Percentiles rank a stretch among this genome's conserved stretches.
Conservation (phyloP, 1,140 invertebrate genomes). For the Sarcophaga bullata region DNA sequence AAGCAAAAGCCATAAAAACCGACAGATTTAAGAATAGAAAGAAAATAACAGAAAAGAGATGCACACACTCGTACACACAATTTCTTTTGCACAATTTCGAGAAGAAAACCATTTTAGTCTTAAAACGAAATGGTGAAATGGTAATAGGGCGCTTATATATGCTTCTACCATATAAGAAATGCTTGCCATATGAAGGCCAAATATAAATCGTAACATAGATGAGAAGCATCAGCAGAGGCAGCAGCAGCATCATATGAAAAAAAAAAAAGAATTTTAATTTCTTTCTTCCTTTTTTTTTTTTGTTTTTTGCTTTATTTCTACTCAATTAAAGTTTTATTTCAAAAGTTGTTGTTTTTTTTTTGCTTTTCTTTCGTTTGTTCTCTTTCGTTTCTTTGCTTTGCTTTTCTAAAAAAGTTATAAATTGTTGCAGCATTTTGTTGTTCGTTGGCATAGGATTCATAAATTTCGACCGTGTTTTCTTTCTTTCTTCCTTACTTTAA, state of each 20-base stretch:
- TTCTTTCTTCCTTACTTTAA: not conserved
- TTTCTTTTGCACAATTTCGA: not conserved
- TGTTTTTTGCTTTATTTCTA: not conserved
- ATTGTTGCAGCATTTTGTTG: not conserved
- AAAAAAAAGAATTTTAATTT: conserved; percentile 2
- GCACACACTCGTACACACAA: not conserved
- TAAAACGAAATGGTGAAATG: not conserved
- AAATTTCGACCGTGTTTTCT: not conserved
- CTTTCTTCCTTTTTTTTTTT: not conserved
- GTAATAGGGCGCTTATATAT: not conserved
- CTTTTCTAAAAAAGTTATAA: not conserved
- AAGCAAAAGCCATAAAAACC: not conserved
- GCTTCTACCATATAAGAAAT: not conserved
- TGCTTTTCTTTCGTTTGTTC: not conserved
- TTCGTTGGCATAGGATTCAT: not conserved
- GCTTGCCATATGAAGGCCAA: not conserved
- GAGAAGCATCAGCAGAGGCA: not conserved
- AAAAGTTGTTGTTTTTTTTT: not conserved
- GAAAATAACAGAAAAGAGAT: not conserved
- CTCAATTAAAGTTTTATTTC: not conserved
- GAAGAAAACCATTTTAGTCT: not conserved
- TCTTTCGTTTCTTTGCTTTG: not conserved
- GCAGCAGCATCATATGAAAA: too few species aligned
- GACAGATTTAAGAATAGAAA: not conserved
- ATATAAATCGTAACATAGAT: conserved; percentile 1